Base-by-base conservation (phyloP, 2,888 invertebrate species). In the Apodemia hepburni region DNA sequence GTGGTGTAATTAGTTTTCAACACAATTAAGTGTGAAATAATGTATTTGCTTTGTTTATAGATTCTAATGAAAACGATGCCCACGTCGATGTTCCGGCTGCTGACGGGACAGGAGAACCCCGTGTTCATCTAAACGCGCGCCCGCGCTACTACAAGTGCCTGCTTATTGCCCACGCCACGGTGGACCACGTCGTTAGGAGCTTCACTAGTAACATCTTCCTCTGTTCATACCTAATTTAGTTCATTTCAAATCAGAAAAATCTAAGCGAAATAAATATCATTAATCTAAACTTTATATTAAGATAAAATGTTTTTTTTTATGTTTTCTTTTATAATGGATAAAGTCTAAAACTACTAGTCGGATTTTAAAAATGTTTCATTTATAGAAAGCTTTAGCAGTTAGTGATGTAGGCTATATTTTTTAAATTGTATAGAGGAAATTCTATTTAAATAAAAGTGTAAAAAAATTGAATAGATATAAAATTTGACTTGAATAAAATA, bases 41-140 rank as follows among this genome's bases (percentile, higher is more conserved):
- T 12, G 38, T 17, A 5, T 57, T 6, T 61, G 22, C 8, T 29
- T 57, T 29, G 29, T 47, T 93, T 93, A 42, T 93, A 99, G 98
- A 99, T 99, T 77, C 94, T 99, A 77, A 99, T 99, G 99, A 99
- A 99, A 93, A 99, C 99, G 66, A 99, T 99, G 99, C 99, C 99
- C 76, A 99, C 99, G 72, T 99, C 99, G 71, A 99, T 99, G 98
- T 99, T 99, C 93, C 95, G 99, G 79, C 94, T 99, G 82, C 93
- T 99, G 80, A 99, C 99, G 74, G 99, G 99, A 67, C 99, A 99
- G 92, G 99, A 99, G 93, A 98, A 98, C 87, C 99, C 99, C 74
- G 97, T 99, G 90, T 99, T 98, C 92, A 99, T 99, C 92, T 99
- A 96, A 81, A 73, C 77, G 78, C 76, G 73, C 73, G 72, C 71